Evolutionary conservation across 2,888 invertebrate genomes (phyloP), one percentile per base, ranked within the genome.

Genomic region (Choreutis nemorana): DNA sequence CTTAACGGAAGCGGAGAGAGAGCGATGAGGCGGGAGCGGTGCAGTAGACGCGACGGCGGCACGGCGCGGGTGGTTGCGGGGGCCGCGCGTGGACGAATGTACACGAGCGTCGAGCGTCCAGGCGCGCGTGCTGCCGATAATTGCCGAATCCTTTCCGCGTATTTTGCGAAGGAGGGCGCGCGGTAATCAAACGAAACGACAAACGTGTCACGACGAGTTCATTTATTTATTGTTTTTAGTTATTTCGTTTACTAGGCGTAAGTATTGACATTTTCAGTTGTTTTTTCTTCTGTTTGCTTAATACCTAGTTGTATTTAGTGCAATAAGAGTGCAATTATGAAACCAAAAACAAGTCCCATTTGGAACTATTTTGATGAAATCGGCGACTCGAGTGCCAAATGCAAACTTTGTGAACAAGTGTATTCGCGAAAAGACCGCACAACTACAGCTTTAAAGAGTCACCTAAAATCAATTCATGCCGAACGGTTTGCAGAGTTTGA

Each of bases 381-480:
- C 15, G 24, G 14, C 10, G 28, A 32, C 13, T 15, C n/a, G 14
- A 29, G n/a, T 22, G 30, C 33, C 25, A 30, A 21, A 33, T 36
- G 38, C 24, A 31, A 35, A 31, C 16, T 36, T 8, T 38, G 35
- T 33, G 33, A 36, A 12, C 41, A 43, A 39, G 26, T 33, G 26
- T 42, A 44, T 26, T 44, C 42, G 27, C 35, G 39, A 35, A 43
- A 41, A 34, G 44, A 40, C 11, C 36, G 41, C 30, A 43, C 40
- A 14, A 42, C 44, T 23, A 36, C 41, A 9, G 30, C 43, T 24
- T 38, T 39, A 24, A 41, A 42, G 30, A 34, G 37, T 33, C 41
- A 44, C 39, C 33, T 45, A 12, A 41, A 44, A 39, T 14, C 45
- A 24, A 36, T 44, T 20, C 44, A 45, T 31, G 37, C 32, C 33